phyloP scores from a whole-genome alignment of 2,113 vertebrate species.

The Prionailurus bengalensis region DNA sequence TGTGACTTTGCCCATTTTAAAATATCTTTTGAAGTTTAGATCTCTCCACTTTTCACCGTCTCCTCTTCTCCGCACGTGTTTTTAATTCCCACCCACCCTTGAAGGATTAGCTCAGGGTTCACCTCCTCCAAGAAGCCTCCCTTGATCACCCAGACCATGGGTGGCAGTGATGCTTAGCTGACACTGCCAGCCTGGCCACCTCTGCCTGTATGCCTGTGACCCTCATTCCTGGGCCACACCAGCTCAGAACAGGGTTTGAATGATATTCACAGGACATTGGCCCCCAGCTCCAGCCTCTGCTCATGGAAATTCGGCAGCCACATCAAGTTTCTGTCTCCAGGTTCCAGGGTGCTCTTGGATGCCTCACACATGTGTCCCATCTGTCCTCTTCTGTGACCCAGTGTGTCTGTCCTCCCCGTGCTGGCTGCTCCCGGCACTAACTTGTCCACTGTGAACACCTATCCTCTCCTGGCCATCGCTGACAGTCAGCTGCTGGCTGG shows the following conservation, averaged over 20 bases:
- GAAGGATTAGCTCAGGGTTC: not conserved
- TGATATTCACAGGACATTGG: not conserved
- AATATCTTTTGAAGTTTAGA: not conserved
- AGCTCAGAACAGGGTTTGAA: not conserved
- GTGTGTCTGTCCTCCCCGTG: not conserved
- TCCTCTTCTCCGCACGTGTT: not conserved
- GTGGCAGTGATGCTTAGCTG: not conserved
- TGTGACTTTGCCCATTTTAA: not conserved
- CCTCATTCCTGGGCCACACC: not conserved
- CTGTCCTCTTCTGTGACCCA: not conserved
- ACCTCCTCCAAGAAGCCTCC: not conserved
- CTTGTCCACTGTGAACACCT: not conserved
- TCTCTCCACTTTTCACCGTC: not conserved
- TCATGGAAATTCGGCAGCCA: not conserved
- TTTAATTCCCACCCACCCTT: not conserved
- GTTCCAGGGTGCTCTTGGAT: not conserved
- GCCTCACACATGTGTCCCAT: not conserved
- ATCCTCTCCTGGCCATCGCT: not conserved
- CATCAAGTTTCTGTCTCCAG: not conserved
- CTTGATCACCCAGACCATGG: not conserved
- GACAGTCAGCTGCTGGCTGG: not conserved
- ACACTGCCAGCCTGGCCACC: not conserved
- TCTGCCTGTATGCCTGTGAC: accelerated
- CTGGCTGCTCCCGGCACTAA: not conserved
- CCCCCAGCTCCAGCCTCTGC: not conserved